phyloP scores from a whole-genome alignment of 1,140 invertebrate species.

The Marisa cornuarietis region DNA sequence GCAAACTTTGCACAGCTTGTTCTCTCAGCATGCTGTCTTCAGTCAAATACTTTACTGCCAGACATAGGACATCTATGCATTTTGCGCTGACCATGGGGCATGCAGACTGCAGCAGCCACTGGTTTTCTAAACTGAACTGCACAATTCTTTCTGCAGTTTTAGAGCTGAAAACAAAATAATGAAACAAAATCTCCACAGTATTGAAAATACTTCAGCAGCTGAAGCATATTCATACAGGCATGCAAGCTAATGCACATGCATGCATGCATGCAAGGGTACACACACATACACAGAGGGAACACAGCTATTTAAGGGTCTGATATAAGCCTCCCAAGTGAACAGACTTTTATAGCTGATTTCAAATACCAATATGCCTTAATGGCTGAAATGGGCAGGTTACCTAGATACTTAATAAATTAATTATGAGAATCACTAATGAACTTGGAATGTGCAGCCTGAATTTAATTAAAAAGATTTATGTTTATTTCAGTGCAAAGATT shows the following conservation, averaged over 20 bases:
- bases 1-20: neutral
- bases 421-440: too few species aligned
- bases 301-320: neutral
- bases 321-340: too few species aligned
- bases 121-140: neutral
- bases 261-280: too few species aligned
- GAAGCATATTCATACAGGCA: neutral
- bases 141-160: neutral
- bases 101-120: conserved; percentile 1
- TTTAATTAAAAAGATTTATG: too few species aligned
- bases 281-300: too few species aligned
- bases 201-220: neutral
- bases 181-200: neutral
- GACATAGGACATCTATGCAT: conserved; percentile 6
- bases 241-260: neutral
- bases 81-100: conserved; percentile 10
- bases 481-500: too few species aligned
- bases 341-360: neutral
- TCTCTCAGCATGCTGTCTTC: neutral
- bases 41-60: neutral
- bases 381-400: too few species aligned
- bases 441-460: too few species aligned
- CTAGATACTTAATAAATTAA: too few species aligned
- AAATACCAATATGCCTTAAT: neutral
- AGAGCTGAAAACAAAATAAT: neutral